phyloP scores from a whole-genome alignment of 1,140 invertebrate genomes.

The Drosophila ironensis region DNA sequence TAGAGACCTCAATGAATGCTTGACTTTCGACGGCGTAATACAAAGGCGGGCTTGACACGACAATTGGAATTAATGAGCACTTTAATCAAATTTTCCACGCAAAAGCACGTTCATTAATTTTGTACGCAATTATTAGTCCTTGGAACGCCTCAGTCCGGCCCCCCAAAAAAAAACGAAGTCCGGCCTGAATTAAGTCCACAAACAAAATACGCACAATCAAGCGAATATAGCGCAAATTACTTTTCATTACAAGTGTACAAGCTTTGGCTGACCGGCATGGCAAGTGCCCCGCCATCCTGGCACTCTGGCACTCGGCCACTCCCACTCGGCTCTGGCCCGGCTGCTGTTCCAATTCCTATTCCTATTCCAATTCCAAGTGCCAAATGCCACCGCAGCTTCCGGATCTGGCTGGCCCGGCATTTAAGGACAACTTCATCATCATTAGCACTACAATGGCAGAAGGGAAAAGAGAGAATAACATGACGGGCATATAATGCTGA shows the following conservation, averaged over 20 bases:
- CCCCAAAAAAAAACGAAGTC: not conserved
- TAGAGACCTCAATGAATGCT: constrained; percentile 43
- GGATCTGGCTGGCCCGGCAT: constrained; percentile 58
- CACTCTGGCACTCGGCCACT: not conserved
- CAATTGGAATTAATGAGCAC: constrained; percentile 74
- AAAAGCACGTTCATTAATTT: constrained; percentile 77
- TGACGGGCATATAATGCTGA: constrained; percentile 67
- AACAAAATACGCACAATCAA: constrained; percentile 77
- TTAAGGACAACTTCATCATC: constrained; percentile 79
- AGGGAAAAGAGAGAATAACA: constrained; percentile 43
- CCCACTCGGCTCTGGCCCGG: not conserved
- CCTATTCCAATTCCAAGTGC: constrained; percentile 26
- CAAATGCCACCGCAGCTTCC: constrained; percentile 53
- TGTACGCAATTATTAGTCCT: constrained; percentile 67
- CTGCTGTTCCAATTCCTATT: not conserved
- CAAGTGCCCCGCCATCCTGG: constrained; percentile 27
- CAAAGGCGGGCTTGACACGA: not conserved
- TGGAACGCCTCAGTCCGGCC: constrained; percentile 17
- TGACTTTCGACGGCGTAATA: constrained; percentile 12
- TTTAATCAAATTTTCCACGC: constrained; percentile 76
- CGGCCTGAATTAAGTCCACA: constrained; percentile 44
- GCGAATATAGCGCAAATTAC: constrained; percentile 72
- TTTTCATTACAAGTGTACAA: constrained; percentile 75
- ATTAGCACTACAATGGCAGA: constrained; percentile 68
- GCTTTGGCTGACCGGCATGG: constrained; percentile 52